Base-by-base conservation (phyloP, 2,888 invertebrate genomes). In the Clanis bilineata region DNA sequence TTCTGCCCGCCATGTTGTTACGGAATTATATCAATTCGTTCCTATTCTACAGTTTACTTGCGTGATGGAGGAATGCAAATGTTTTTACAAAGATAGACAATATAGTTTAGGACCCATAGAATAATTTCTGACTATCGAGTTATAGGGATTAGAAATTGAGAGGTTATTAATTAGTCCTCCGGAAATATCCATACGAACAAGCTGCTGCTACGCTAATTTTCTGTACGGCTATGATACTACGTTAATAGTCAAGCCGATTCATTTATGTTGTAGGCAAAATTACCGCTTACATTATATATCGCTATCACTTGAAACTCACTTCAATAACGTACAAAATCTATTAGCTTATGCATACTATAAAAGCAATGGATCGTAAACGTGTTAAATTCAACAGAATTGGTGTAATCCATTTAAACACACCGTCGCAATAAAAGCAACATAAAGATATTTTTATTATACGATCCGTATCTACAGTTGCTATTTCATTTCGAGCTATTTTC, bases 391-490 rank as follows among this genome's bases (percentile, higher is more conserved):
- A n/a, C 41, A 5, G 18, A 18, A 41, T 41, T n/a, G 41, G 15
- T 7, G 9, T 18, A 51, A 28, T 32, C 32, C 28, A 32, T 51
- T 41, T 41, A 41, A 41, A 41, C 41, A 28, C 51, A 32, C 6
- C 54, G 4, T 36, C 3, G 41, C 5, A 15, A 44, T 47, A 60
- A 59, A 28, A 28, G 32, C 32, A 51, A 32, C 32, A 32, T 32
- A 32, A 51, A 51, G 10, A 32, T 51, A 51, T 51, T 32, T 51
- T 51, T 51, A 51, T 51, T 51, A 51, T 32, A 41, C 41, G 41
- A 41, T 51, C 18, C 10, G 51, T 51, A 51, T 28, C 51, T 51
- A 32, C 57, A 41, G 61, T 32, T 57, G 43, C 47, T 57, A 41
- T 57, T 36, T 43, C 57, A 32, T 51, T 28, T 47, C 18, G 55